Conservation (phyloP, 2,797 vertebrate genomes). For the Champsocephalus gunnari region DNA sequence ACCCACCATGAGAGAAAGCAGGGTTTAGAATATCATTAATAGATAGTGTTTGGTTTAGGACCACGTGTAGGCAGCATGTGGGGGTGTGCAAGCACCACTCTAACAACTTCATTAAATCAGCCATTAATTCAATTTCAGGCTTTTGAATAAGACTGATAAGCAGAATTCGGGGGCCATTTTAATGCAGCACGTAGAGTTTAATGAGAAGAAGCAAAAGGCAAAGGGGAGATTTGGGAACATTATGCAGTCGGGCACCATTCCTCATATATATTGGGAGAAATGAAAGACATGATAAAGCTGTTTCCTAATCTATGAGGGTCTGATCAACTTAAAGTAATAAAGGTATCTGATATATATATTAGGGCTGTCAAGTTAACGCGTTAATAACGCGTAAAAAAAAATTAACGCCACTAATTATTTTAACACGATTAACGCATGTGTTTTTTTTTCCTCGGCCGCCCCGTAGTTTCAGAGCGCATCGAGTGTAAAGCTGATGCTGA, state of each 20-base stretch:
- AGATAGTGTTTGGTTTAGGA: slow-evolving; percentile 38
- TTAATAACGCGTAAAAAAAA: too few relatives aligned
- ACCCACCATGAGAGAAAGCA: slow-evolving; percentile 6
- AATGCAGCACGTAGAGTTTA: slow-evolving; percentile 65
- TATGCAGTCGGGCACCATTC: slow-evolving; percentile 51
- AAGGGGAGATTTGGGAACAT: slow-evolving; percentile 50
- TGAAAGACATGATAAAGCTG: slow-evolving; percentile 41
- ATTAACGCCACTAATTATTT: too few relatives aligned
- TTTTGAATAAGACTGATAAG: slow-evolving; percentile 64
- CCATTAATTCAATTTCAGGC: slow-evolving; percentile 71
- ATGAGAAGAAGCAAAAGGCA: slow-evolving; percentile 59
- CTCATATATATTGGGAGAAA: slow-evolving; percentile 46
- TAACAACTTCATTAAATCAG: slow-evolving; percentile 70
- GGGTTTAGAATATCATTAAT: slow-evolving; percentile 53
- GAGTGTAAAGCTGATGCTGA: too few relatives aligned
- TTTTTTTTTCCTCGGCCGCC: too few relatives aligned
- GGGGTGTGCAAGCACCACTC: slow-evolving; percentile 54
- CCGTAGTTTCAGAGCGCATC: too few relatives aligned
- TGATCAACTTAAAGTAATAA: slow-evolving; percentile 52
- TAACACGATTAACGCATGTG: too few relatives aligned
- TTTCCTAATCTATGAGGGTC: slow-evolving; percentile 37
- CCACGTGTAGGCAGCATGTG: slow-evolving; percentile 50
- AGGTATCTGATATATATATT: slow-evolving; percentile 23
- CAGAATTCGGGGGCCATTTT: slow-evolving; percentile 57
- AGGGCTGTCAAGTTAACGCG: too few relatives aligned